A percentile compares a stretch with the other conserved stretches of the same genome.
These are phyloP conservation scores for Dynastes grantii DNA, from an alignment of 2,888 invertebrate species.

Conservation along the genomic window DNA sequence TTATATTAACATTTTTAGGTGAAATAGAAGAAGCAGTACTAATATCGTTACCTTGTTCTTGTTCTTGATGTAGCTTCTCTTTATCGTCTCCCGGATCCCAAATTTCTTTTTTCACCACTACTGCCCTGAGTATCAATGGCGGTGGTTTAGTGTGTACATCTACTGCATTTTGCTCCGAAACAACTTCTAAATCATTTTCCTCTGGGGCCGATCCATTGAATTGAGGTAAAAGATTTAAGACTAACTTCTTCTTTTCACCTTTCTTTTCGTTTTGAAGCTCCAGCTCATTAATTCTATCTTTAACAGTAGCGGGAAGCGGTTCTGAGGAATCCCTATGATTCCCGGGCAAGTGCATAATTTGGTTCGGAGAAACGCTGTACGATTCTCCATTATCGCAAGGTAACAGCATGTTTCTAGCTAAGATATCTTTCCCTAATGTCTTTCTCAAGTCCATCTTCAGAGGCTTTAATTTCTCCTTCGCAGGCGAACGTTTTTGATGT, in stretches of 20 bases:
- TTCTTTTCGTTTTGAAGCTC: constrained; percentile 74
- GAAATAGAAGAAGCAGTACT: constrained; percentile 41
- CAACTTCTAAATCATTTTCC: constrained; percentile 60
- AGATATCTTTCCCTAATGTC: constrained; percentile 58
- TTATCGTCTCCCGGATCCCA: constrained; percentile 79
- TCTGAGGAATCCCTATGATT: constrained; percentile 58
- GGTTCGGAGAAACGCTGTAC: constrained; percentile 93
- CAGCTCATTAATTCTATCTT: constrained; percentile 82
- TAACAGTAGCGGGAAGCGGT: constrained; percentile 72
- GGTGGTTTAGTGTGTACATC: constrained; percentile 53
- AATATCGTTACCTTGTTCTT: not conserved
- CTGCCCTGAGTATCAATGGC: constrained; percentile 63
- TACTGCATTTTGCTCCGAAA: constrained; percentile 53
- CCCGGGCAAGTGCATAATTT: constrained; percentile 85
- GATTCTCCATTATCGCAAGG: constrained; percentile 89
- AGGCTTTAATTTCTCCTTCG: constrained; percentile 59
- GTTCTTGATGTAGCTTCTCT: not conserved
- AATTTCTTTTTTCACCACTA: constrained; percentile 74
- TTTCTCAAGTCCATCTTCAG: constrained; percentile 52
- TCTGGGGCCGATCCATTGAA: constrained; percentile 68
- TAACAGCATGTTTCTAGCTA: constrained; percentile 85
- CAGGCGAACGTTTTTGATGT: constrained; percentile 64
- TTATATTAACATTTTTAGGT: constrained; percentile 61
- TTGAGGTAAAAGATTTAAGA: constrained; percentile 74
- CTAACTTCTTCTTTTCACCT: constrained; percentile 68